phyloP scores from a whole-genome alignment of 1,140 invertebrate genomes.

The Euwallacea fornicatus region DNA sequence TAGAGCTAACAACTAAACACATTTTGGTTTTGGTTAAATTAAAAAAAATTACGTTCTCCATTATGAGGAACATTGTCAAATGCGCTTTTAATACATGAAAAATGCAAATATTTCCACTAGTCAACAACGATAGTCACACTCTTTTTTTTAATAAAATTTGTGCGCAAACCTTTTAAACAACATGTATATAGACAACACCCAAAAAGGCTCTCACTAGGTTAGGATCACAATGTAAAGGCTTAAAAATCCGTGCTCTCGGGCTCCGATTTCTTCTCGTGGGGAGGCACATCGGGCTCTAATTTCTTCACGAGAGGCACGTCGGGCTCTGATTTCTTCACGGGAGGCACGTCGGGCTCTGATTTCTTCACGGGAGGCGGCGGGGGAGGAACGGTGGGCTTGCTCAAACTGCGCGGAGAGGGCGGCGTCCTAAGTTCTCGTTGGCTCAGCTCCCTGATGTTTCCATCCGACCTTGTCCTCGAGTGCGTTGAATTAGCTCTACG shows the following conservation, averaged over 20 bases:
- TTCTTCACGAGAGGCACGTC: constrained; percentile 40
- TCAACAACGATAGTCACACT: not conserved
- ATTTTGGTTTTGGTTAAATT: no score
- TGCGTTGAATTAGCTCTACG: constrained; percentile 42
- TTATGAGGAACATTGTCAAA: no score
- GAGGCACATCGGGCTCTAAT: constrained; percentile 44
- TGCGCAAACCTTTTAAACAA: not conserved
- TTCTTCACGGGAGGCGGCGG: constrained; percentile 50
- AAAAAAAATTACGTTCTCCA: no score
- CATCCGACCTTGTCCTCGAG: constrained; percentile 50
- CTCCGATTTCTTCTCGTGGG: constrained; percentile 40
- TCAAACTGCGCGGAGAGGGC: constrained; percentile 47
- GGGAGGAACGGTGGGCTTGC: constrained; percentile 51
- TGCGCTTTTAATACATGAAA: no score
- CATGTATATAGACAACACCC: no score
- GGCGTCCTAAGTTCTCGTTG: constrained; percentile 37
- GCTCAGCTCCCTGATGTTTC: constrained; percentile 47
- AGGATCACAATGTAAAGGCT: constrained; percentile 27
- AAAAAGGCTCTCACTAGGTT: constrained; percentile 5
- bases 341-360: constrained; percentile 37
- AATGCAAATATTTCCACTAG: no score
- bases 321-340: constrained; percentile 5
- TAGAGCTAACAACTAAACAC: no score
- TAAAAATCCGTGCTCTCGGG: constrained; percentile 48
- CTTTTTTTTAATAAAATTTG: not conserved